These are phyloP conservation scores for Leptodirus hochenwartii DNA, from an alignment of 2,888 invertebrate genomes.

Conservation along the genomic window DNA sequence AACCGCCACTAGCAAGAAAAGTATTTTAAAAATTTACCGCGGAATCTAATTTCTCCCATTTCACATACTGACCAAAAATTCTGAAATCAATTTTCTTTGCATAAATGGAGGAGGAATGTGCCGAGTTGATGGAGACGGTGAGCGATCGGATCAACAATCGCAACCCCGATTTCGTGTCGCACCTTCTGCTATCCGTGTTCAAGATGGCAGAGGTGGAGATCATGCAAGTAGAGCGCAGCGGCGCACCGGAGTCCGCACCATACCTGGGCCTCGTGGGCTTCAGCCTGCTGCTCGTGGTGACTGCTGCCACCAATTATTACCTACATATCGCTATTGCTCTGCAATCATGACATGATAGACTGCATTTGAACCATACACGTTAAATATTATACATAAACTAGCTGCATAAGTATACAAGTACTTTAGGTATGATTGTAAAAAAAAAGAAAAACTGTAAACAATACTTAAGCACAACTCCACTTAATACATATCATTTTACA, in stretches of 20 bases:
- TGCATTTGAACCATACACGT: too few species aligned
- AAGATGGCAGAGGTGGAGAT: constrained; percentile 86
- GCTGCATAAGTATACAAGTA: constrained; percentile 1
- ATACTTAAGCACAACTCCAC: constrained; percentile 19
- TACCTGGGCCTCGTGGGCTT: constrained; percentile 7
- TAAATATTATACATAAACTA: constrained; percentile 7
- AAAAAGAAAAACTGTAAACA: constrained; percentile 11
- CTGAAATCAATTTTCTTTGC: too few species aligned
- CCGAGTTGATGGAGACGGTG: constrained; percentile 58
- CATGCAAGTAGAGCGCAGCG: constrained; percentile 45
- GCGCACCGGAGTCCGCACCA: constrained; percentile 2
- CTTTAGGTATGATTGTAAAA: background rate
- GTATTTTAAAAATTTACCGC: too few species aligned
- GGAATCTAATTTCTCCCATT: too few species aligned
- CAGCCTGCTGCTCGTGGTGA: constrained; percentile 3
- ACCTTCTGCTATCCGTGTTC: constrained; percentile 74
- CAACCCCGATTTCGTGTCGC: constrained; percentile 70
- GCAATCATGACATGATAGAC: too few species aligned
- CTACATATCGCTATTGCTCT: constrained; percentile 6
- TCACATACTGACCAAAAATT: too few species aligned
- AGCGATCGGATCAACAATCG: constrained; percentile 73
- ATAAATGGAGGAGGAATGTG: constrained; percentile 76
- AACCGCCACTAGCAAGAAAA: too few species aligned
- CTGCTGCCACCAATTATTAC: constrained; percentile 6
- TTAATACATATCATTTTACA: constrained; percentile 23